Conservation (phyloP, 2,797 vertebrate genomes). For the Lagorchestes hirsutus region DNA sequence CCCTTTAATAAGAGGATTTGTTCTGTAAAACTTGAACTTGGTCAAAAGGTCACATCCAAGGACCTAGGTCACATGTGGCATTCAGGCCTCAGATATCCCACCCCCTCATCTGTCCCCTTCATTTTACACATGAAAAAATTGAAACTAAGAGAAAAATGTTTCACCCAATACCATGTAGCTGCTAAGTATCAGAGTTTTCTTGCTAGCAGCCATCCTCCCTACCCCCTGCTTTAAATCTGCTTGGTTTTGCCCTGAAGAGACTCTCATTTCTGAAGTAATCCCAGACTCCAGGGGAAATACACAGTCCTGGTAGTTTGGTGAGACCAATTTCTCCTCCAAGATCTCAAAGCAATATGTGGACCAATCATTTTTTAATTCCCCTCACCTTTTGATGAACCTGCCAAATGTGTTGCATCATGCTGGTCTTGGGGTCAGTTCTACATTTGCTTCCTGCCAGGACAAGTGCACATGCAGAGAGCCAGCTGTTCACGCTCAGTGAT, state of each 20-base stretch:
- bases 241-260: not conserved
- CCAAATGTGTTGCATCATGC: not conserved
- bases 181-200: not conserved
- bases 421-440: not conserved
- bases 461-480: not conserved
- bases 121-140: conserved; percentile 16
- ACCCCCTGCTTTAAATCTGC: not conserved
- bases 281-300: not conserved
- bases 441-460: not conserved
- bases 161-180: not conserved
- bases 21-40: too few relatives aligned
- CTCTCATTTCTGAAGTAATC: not conserved
- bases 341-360: not conserved
- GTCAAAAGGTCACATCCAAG: too few relatives aligned
- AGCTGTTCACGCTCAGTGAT: not conserved
- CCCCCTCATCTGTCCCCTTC: not conserved
- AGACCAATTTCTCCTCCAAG: not conserved
- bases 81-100: too few relatives aligned
- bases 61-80: too few relatives aligned
- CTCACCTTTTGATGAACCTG: conserved; percentile 8
- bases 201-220: not conserved
- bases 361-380: not conserved
- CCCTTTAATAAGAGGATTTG: too few relatives aligned
- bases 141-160: not conserved
- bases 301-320: not conserved